A percentile compares a stretch with the other conserved stretches of the same genome.
Evolutionary conservation across 2,797 vertebrate species (phyloP).

Genomic region (Enteromius argenteus): DNA sequence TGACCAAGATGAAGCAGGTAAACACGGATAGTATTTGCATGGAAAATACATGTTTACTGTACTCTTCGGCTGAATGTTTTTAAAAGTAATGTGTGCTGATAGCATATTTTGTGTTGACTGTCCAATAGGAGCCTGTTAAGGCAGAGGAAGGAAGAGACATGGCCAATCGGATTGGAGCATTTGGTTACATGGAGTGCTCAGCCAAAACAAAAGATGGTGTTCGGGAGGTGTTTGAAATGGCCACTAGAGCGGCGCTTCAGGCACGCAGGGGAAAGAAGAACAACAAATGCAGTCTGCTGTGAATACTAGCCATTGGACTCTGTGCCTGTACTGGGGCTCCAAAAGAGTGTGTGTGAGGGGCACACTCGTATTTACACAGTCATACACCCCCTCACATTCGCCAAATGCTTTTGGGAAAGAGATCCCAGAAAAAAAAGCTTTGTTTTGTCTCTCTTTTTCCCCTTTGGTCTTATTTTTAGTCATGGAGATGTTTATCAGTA

Average conservation of each 20-base stretch:
- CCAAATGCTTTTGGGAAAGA: conserved; percentile 66
- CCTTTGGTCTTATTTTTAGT: conserved; percentile 69
- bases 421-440: conserved; percentile 77
- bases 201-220: conserved; percentile 99
- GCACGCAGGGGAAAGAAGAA: conserved; percentile 93
- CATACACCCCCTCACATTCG: conserved; percentile 48
- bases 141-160: conserved; percentile 95
- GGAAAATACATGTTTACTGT: background rate
- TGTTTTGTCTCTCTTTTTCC: conserved; percentile 78
- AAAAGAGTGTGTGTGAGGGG: conserved; percentile 76
- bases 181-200: conserved; percentile 98
- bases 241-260: conserved; percentile 97
- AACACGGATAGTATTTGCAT: background rate
- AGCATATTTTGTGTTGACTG: conserved; percentile 15
- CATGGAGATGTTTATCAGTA: conserved; percentile 85
- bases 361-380: conserved; percentile 52
- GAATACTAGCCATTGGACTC: conserved; percentile 73
- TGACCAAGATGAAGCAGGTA: conserved; percentile 99
- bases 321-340: conserved; percentile 62
- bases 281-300: conserved; percentile 94
- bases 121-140: conserved; percentile 92
- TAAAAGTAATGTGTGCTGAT: background rate
- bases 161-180: conserved; percentile 93
- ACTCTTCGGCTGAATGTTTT: background rate
- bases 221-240: conserved; percentile 99